Conservation (phyloP, 2,888 invertebrate genomes). For the Acrocyrtus sp. region DNA sequence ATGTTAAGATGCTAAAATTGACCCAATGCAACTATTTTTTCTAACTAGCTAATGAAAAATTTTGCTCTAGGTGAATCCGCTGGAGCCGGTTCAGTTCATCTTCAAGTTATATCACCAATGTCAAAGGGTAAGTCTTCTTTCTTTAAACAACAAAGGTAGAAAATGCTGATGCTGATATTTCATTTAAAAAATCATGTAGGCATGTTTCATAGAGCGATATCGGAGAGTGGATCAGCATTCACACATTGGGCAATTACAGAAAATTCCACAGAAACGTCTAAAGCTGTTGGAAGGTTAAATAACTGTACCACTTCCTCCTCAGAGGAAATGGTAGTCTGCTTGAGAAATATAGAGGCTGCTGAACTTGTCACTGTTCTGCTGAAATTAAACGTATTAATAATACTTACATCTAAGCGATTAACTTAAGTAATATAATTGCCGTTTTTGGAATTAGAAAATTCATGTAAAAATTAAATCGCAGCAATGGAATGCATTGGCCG, state of each 20-base stretch:
- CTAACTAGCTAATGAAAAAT: too few species aligned
- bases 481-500: slow-evolving; percentile 57
- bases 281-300: neutral
- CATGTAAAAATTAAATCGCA: too few species aligned
- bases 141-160: too few species aligned
- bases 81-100: slow-evolving; percentile 8
- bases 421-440: too few species aligned
- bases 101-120: slow-evolving; percentile 19
- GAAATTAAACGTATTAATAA: slow-evolving; percentile 10
- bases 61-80: slow-evolving; percentile 4
- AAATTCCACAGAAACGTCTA: neutral
- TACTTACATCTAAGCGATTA: too few species aligned
- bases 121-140: too few species aligned
- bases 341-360: slow-evolving; percentile 28
- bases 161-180: too few species aligned
- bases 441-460: too few species aligned
- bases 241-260: slow-evolving; percentile 49
- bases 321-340: slow-evolving; percentile 29
- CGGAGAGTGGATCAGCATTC: neutral
- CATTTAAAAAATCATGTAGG: slow-evolving; percentile 5
- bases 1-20: too few species aligned
- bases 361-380: neutral
- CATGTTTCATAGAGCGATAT: slow-evolving; percentile 49
- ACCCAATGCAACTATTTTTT: too few species aligned
- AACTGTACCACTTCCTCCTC: slow-evolving; percentile 36